Percentiles rank a stretch among this genome's conserved stretches.
These are phyloP conservation scores for Sinotaia quadrata DNA, from an alignment of 2,888 invertebrate species.

Conservation along the genomic window DNA sequence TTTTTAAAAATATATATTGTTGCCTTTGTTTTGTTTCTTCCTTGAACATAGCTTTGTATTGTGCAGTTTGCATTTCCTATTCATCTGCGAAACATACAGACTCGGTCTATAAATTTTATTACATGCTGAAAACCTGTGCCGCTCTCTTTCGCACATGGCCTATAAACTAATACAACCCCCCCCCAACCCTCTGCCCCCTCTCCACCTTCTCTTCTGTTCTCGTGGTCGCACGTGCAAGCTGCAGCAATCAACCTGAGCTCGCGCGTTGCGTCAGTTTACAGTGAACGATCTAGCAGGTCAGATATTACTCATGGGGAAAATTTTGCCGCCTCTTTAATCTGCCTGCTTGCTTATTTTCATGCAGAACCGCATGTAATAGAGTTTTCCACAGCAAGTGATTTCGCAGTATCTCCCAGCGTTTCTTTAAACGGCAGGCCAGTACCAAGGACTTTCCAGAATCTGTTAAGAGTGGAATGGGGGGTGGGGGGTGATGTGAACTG, in stretches of 20 bases:
- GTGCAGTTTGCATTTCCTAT: too few species aligned
- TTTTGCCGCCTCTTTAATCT: constrained; percentile 11
- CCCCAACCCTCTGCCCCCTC: too few species aligned
- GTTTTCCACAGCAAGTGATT: neutral
- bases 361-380: constrained; percentile 4
- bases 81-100: too few species aligned
- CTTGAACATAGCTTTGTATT: too few species aligned
- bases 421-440: neutral
- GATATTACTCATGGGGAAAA: neutral
- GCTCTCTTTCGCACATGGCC: too few species aligned
- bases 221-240: constrained; percentile 1
- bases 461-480: neutral
- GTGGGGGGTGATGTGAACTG: neutral
- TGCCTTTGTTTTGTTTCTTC: too few species aligned
- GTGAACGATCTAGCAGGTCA: neutral
- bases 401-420: neutral
- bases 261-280: neutral
- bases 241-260: neutral
- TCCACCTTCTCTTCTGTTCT: too few species aligned
- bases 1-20: too few species aligned
- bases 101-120: too few species aligned
- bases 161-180: too few species aligned
- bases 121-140: too few species aligned
- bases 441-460: neutral
- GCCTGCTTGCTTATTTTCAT: constrained; percentile 10